phyloP scores from a whole-genome alignment of 2,888 invertebrate genomes.

The Ornithoptera priamus region DNA sequence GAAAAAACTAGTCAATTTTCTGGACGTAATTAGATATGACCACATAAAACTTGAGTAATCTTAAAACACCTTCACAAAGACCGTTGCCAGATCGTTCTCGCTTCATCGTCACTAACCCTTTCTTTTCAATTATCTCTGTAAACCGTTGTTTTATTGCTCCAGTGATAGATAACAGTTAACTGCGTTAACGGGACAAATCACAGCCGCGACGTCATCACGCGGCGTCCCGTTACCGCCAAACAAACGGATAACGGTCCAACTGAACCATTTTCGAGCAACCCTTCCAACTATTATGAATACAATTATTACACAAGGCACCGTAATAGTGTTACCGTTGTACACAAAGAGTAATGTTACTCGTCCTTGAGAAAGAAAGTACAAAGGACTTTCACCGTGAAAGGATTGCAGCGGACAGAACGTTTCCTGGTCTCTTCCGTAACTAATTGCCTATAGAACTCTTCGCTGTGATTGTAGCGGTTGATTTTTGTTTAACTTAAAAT shows the following conservation, averaged over 20 bases:
- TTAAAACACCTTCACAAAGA: neutral
- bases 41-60: neutral
- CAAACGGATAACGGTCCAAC: slow-evolving; percentile 58
- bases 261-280: slow-evolving; percentile 73
- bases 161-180: slow-evolving; percentile 38
- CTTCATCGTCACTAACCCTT: slow-evolving; percentile 28
- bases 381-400: slow-evolving; percentile 72
- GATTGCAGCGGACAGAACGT: slow-evolving; percentile 44
- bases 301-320: slow-evolving; percentile 74
- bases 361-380: slow-evolving; percentile 68
- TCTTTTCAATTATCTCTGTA: slow-evolving; percentile 53
- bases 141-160: slow-evolving; percentile 47
- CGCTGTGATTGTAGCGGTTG: neutral
- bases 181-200: slow-evolving; percentile 41
- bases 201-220: slow-evolving; percentile 49
- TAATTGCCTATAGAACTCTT: slow-evolving; percentile 41
- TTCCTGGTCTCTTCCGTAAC: slow-evolving; percentile 63
- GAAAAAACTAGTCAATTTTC: neutral
- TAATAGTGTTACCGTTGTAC: slow-evolving; percentile 60
- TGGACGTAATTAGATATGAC: neutral
- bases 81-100: neutral
- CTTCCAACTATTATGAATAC: slow-evolving; percentile 64
- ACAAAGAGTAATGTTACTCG: slow-evolving; percentile 68
- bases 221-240: slow-evolving; percentile 61
- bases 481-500: neutral